Evolutionary conservation across 2,797 vertebrate species (phyloP), one percentile per base, ranked within the genome.

Genomic region (Hapalemur alaotrensis): DNA sequence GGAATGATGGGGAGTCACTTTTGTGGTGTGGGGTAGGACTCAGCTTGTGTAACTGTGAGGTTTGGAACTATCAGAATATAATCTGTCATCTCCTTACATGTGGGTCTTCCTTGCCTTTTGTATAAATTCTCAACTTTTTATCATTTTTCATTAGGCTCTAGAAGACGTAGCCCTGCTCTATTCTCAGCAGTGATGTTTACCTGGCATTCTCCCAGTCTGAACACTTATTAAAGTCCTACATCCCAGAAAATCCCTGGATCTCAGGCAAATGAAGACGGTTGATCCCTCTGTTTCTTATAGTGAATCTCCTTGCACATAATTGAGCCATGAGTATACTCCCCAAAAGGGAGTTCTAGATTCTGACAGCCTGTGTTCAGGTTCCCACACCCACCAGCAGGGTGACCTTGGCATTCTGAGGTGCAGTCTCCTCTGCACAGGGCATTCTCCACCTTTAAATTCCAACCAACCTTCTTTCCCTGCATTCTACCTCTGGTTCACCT

Each of bases 361-460:
- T 38, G 52, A 54, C 25, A 69, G 18, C 38, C n/a, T 43, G 41
- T 4, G 9, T 88, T 43, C 9, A 32, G 59, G 14, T 7, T 70
- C 69, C 9, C 6, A 43, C 10, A 15, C 13, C 1, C 2, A 14
- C 22, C 18, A 41, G 48, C 67, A 80, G 0, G 28, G 7, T 57
- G 61, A 41, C 43, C 13, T 15, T 35, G 20, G 69, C 10, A 35
- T 28, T 72, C 46, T 22, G 1, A 9, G 46, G 46, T 6, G 1
- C 11, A 9, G 35, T 52, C 14, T 22, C 7, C 8, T 41, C 41
- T 3, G 0, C 41, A 35, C 18, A 5, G 48, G 6, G 2, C 15
- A 11, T 25, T 38, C 63, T 35, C 25, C 4, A 30, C 41, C 13
- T 18, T 50, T 30, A 48, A 61, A 46, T 17, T 7, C 0, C n/a